Evolutionary conservation across 2,888 invertebrate genomes (phyloP).

Genomic region (Pocota personata): DNA sequence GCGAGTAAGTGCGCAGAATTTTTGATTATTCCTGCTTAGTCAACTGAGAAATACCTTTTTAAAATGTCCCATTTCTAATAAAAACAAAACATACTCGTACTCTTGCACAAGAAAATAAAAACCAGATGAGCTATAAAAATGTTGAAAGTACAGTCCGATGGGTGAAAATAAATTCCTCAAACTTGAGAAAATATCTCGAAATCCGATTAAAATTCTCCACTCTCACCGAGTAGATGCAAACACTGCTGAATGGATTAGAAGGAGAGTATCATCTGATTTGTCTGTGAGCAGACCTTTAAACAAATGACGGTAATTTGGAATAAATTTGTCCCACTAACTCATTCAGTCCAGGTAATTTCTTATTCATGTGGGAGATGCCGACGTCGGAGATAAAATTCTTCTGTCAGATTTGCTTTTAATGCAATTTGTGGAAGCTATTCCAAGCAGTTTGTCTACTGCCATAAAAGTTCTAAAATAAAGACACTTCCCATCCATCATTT

Average conservation of each 20-base stretch:
- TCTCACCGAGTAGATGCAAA: background rate
- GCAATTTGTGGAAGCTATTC: background rate
- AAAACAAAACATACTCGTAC: background rate
- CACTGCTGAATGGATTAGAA: background rate
- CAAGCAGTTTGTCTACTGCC: background rate
- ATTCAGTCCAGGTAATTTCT: conserved; percentile 1
- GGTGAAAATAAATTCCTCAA: conserved; percentile 8
- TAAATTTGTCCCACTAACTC: too few relatives aligned
- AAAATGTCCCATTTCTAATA: background rate
- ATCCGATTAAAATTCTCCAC: conserved; percentile 31
- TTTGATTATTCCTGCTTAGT: conserved; percentile 30
- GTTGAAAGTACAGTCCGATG: background rate
- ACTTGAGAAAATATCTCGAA: background rate
- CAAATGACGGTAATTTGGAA: conserved; percentile 42
- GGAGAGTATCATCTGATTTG: background rate
- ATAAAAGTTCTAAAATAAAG: background rate
- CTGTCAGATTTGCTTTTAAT: background rate
- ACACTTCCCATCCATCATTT: background rate
- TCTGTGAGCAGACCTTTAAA: conserved; percentile 10
- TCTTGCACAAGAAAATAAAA: background rate
- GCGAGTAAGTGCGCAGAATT: conserved; percentile 15
- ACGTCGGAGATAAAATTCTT: background rate
- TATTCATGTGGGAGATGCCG: conserved; percentile 7
- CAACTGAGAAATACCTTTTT: conserved; percentile 9
- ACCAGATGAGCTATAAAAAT: background rate